Conservation (phyloP, 2,888 invertebrate species). For the Leptogaster cylindrica region DNA sequence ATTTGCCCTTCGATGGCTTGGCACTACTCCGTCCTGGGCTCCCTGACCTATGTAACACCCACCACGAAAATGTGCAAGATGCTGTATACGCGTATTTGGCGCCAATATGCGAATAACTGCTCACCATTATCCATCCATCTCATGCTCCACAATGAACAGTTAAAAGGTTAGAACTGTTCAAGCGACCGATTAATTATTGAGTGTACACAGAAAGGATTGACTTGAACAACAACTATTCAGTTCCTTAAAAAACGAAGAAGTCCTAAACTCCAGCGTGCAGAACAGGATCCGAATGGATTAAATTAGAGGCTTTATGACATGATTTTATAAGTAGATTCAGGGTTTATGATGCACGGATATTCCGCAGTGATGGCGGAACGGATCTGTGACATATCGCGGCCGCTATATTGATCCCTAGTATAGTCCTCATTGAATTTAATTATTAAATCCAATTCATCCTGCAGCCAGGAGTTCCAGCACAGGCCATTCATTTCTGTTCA, state of each 20-base stretch:
- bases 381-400: neutral
- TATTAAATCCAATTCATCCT: conserved; percentile 40
- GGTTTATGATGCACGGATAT: neutral
- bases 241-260: conserved; percentile 10
- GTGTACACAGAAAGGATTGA: neutral
- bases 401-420: conserved; percentile 33
- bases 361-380: neutral
- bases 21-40: neutral
- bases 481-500: conserved; percentile 20
- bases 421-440: conserved; percentile 41
- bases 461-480: neutral
- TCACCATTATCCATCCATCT: too few species aligned
- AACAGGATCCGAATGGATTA: neutral
- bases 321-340: conserved; percentile 36
- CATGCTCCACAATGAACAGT: neutral
- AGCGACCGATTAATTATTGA: conserved; percentile 18
- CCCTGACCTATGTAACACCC: conserved; percentile 17
- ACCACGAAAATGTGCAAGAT: neutral
- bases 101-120: conserved; percentile 8
- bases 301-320: conserved; percentile 35
- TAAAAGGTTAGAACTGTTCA: neutral
- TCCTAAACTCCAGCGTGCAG: neutral
- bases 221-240: conserved; percentile 1
- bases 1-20: conserved; percentile 20
- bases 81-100: conserved; percentile 1